A percentile compares a stretch with the other conserved stretches of the same genome.
These are phyloP conservation scores for Pocota personata DNA, from an alignment of 2,888 invertebrate species.

Conservation along the genomic window DNA sequence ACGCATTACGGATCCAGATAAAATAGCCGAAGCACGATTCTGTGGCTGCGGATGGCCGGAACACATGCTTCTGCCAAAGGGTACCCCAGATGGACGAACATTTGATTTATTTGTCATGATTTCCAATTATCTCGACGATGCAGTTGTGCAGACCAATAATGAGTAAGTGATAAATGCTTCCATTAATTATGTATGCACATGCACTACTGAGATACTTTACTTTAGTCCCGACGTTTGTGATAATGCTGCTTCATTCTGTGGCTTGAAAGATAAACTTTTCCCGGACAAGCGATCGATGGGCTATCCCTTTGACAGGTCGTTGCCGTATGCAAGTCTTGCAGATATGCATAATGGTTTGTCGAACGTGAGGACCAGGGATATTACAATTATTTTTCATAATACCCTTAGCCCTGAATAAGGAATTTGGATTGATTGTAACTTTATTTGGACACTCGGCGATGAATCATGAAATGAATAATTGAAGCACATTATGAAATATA, in stretches of 20 bases:
- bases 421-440: neutral
- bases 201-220: neutral
- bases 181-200: neutral
- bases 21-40: constrained; percentile 87
- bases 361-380: constrained; percentile 88
- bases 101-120: constrained; percentile 91
- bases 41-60: constrained; percentile 96
- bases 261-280: constrained; percentile 87
- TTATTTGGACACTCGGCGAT: neutral
- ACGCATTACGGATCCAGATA: constrained; percentile 82
- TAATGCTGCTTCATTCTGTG: constrained; percentile 88
- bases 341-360: constrained; percentile 85
- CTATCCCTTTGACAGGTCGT: constrained; percentile 84
- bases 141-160: constrained; percentile 77
- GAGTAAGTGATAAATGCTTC: constrained; percentile 58
- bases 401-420: neutral
- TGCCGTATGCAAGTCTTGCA: constrained; percentile 84
- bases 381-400: constrained; percentile 85
- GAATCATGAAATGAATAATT: neutral
- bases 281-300: constrained; percentile 88
- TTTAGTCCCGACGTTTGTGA: constrained; percentile 83
- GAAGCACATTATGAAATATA: neutral
- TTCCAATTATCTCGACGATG: constrained; percentile 88
- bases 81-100: constrained; percentile 86
- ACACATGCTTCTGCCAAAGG: constrained; percentile 91